Base-by-base conservation (phyloP, 2,888 invertebrate species). In the Litoditis marina region DNA sequence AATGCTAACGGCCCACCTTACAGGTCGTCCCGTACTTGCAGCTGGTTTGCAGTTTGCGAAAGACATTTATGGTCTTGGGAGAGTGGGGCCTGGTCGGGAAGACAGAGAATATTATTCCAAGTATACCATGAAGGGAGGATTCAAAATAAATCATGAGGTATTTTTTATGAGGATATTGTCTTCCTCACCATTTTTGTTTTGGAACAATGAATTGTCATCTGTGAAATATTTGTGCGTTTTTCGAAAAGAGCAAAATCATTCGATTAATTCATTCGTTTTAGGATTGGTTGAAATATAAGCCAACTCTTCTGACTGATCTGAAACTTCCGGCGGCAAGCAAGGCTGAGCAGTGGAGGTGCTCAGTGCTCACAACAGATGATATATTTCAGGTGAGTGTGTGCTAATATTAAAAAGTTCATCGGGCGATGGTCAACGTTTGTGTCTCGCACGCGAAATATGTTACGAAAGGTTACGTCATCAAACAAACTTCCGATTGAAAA, bases 351-450 rank as follows among this genome's bases (percentile, higher is more conserved):
- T 61, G 68, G 59, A 61, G 66, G 32, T 58, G 62, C 2, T 63
- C 71, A 16, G 63, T 73, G 49, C 73, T 73, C 59, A 69, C 67
- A 2, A 60, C 71, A 2, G 75, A 75, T 56, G 67, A 69, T 32
- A 62, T 64, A 39, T 71, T 61, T 34, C 64, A 73, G 39, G 75
- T 73, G 13, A 5, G 19, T 32, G 1, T 32, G 25, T 16, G 22
- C n/a, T 22, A 2, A 30, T 22, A 19, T 16, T 42, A 6, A 34
- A 4, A 19, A 60, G 28, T 25, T 30, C 19, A 42, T 4, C 19
- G n/a, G n/a, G n/a, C n/a, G n/a, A n/a, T n/a, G n/a, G n/a, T n/a
- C n/a, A n/a, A n/a, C n/a, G n/a, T n/a, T n/a, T n/a, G n/a, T n/a
- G n/a, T n/a, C n/a, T n/a, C n/a, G n/a, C n/a, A n/a, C n/a, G n/a